Percentiles rank a stretch among this genome's conserved stretches.
phyloP scores from a whole-genome alignment of 2,113 vertebrate species.

The Pseudolaguvia tuberculata region DNA sequence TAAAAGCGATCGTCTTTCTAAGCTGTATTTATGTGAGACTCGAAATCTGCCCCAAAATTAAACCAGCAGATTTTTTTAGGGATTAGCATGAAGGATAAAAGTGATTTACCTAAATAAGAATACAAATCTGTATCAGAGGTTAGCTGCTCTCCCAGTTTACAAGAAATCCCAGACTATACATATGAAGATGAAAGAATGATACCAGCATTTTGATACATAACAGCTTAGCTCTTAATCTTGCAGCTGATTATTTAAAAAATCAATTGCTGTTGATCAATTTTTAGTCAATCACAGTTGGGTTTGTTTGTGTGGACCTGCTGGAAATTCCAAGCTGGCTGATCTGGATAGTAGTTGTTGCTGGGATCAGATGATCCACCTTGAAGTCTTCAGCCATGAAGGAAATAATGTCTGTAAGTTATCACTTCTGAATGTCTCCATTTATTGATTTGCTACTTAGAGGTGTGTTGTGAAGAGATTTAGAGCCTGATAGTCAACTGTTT shows the following conservation, averaged over 20 bases:
- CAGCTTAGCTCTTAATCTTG: conserved; percentile 45
- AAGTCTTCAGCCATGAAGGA: conserved; percentile 65
- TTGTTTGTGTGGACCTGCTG: conserved; percentile 23
- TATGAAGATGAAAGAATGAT: conserved; percentile 48
- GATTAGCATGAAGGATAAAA: conserved; percentile 63
- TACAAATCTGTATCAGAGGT: conserved; percentile 23
- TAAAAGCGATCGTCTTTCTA: conserved; percentile 42
- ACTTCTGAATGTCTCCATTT: not conserved
- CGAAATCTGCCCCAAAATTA: conserved; percentile 51
- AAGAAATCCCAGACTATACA: too few relatives aligned
- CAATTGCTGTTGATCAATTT: conserved; percentile 41
- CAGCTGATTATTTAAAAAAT: conserved; percentile 49
- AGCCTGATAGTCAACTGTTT: not conserved
- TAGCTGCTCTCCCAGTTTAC: conserved; percentile 48
- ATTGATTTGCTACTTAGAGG: not conserved
- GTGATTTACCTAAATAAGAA: conserved; percentile 54
- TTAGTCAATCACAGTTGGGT: conserved; percentile 50
- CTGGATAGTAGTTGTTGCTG: conserved; percentile 57
- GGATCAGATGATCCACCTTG: conserved; percentile 72
- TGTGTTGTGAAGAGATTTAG: not conserved
- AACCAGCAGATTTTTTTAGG: conserved; percentile 60
- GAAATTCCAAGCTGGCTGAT: conserved; percentile 68
- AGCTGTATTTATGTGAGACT: conserved; percentile 57
- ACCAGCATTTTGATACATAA: conserved; percentile 29
- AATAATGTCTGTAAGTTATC: conserved; percentile 65